These are phyloP conservation scores for Cynopterus sphinx DNA, from an alignment of 2,797 vertebrate genomes.

Conservation along the genomic window DNA sequence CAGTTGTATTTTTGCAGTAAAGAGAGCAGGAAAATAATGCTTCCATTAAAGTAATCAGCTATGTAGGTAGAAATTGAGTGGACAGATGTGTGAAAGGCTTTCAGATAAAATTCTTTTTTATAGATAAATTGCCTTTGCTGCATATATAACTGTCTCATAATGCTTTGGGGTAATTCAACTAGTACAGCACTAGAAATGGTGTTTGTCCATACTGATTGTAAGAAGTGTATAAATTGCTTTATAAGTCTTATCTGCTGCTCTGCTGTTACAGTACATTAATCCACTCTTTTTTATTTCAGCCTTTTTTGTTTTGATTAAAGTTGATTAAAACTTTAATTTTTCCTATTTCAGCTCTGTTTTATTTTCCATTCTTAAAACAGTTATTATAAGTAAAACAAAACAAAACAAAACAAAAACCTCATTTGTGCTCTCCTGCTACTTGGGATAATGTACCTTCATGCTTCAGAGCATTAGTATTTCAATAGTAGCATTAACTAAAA, in stretches of 20 bases:
- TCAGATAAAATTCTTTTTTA: conserved; percentile 73
- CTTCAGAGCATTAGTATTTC: conserved; percentile 78
- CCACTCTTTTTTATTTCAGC: neutral
- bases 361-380: conserved; percentile 74
- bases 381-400: conserved; percentile 56
- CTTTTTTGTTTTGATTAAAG: conserved; percentile 59
- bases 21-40: conserved; percentile 75
- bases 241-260: conserved; percentile 29
- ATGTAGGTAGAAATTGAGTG: conserved; percentile 67
- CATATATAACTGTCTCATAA: conserved; percentile 50
- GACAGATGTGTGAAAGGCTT: conserved; percentile 71
- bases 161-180: conserved; percentile 61
- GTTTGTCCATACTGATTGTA: conserved; percentile 40
- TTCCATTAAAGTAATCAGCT: conserved; percentile 82
- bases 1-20: conserved; percentile 75
- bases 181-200: conserved; percentile 42
- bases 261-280: conserved; percentile 51
- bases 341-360: conserved; percentile 71
- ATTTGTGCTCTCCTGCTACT: conserved; percentile 48
- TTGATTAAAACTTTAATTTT: conserved; percentile 78
- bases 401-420: conserved; percentile 68
- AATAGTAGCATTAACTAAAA: conserved; percentile 69
- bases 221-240: conserved; percentile 61
- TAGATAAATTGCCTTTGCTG: conserved; percentile 69
- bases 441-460: conserved; percentile 66